Evolutionary conservation across 2,113 vertebrate genomes (phyloP), one percentile per base, ranked within the genome.

Genomic region (Crypturellus undulatus): DNA sequence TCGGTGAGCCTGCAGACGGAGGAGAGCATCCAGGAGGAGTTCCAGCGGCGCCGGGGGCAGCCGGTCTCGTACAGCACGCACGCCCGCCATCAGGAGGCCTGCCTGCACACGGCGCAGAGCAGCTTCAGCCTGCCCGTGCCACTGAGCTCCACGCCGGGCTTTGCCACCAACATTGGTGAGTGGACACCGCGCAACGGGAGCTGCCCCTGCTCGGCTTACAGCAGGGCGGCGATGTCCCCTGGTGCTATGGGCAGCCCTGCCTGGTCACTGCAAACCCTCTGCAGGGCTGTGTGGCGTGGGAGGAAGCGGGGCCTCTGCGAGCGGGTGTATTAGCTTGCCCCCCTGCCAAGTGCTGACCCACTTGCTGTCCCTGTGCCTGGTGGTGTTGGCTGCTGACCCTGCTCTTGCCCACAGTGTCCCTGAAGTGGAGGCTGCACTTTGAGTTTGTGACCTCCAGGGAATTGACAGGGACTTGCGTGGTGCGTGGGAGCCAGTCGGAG

Each of bases 91-190:
- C 96, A 99, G 87, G 99, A 99, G 97, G 98, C 99, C 89, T 99
- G 99, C 95, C 98, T 99, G n/a, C 99, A 99, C 97, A 99, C 99
- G 0, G 98, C 99, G 3, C 98, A 98, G 96, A 99, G 98, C 92
- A 99, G 99, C 97, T 99, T 99, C 98, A 99, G 98, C 83, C 97
- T 99, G 32, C 99, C 99, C n/a, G 97, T 99, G 62, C 99, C 99
- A 0, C 99, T 99, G 49, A 98, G 98, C 82, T 99, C 99, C 13
- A 99, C 99, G 1, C 99, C 99, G 0, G 99, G 99, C 19, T 99
- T 99, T 98, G 99, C 98, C 97, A 99, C 99, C 80, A 99, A 98
- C 79, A 98, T 99, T 0, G 98, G 99, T 99, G 62, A 98, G 98
- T 94, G 73, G 32, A 26, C 42, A 11, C 19, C 25, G 5, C 26